Evolutionary conservation across 2,888 invertebrate genomes (phyloP), one percentile per base, ranked within the genome.

Genomic region (Sussaba pulchella): DNA sequence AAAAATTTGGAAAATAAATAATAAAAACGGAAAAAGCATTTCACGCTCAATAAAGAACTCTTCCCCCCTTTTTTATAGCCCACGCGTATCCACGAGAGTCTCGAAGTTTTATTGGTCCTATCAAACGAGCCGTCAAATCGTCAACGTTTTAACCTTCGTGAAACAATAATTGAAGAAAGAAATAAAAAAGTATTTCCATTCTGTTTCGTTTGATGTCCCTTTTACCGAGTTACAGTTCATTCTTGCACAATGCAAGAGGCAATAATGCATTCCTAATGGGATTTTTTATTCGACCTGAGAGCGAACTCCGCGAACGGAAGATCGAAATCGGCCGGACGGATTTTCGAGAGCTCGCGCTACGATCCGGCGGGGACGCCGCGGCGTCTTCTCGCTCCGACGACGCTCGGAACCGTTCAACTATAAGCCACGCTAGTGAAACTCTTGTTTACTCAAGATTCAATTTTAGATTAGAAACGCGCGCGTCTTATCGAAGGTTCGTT

Each of bases 391-490:
- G 24, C 39, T 19, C 59, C 36, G 61, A 67, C 61, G 26, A 69
- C 45, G 52, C 31, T 9, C 26, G 31, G n/a, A 57, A 14, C 31
- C 36, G 43, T 31, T 17, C 26, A 47, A 41, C 14, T 67, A 59
- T 63, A 21, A 41, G n/a, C 59, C 14, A 43, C 61, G 10, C 64
- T 36, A 64, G 69, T 70, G 43, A 74, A 74, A 81, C 78, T 59
- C 77, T 79, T 83, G 82, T 80, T 83, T 83, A 82, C 66, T 76
- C 43, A 72, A 87, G 87, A 86, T 87, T 86, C 84, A 85, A 87
- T 85, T 86, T 86, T 78, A 87, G 86, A 87, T 87, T n/a, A n/a
- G n/a, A 84, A 82, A 66, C 66, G 54, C 71, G 50, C 70, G 36
- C 67, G 50, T 77, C 59, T 61, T 59, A 61, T 36, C 57, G 77